Evolutionary conservation across 2,797 vertebrate species (phyloP).

Genomic region (Anguilla obscura): DNA sequence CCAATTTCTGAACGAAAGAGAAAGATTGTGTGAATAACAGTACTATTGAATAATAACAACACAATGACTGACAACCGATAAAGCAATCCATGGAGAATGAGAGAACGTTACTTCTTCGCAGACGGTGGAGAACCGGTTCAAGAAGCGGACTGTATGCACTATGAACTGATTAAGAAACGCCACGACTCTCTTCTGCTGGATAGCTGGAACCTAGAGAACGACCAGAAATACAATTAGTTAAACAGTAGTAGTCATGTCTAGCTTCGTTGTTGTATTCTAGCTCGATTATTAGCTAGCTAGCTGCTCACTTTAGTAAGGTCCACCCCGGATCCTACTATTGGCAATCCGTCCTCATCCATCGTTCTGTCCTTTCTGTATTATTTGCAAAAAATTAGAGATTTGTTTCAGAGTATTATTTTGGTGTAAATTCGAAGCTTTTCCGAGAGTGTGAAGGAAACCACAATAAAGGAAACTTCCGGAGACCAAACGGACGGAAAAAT

Average conservation of each 20-base stretch:
- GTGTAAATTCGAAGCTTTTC: background rate
- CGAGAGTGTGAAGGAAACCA: background rate
- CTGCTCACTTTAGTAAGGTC: constrained; percentile 88
- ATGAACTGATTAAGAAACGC: constrained; percentile 97
- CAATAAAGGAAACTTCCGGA: background rate
- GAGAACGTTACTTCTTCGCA: constrained; percentile 80
- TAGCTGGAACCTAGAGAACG: constrained; percentile 86
- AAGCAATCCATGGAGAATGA: background rate
- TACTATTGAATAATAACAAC: background rate
- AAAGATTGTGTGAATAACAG: constrained; percentile 14
- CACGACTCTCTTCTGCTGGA: constrained; percentile 93
- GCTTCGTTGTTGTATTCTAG: too few relatives aligned
- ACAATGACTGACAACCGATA: background rate
- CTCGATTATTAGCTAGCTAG: background rate
- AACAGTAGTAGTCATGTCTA: too few relatives aligned
- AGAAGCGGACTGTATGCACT: constrained; percentile 93
- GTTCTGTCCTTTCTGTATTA: background rate
- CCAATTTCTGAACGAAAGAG: constrained; percentile 82
- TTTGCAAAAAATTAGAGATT: background rate
- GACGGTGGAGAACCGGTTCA: constrained; percentile 93
- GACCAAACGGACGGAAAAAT: background rate
- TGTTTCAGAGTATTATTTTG: background rate
- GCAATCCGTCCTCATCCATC: constrained; percentile 96
- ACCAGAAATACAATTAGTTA: background rate
- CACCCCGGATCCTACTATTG: constrained; percentile 93